Evolutionary conservation across 2,797 vertebrate species (phyloP).

Genomic region (Neosilurus mollespiculum): DNA sequence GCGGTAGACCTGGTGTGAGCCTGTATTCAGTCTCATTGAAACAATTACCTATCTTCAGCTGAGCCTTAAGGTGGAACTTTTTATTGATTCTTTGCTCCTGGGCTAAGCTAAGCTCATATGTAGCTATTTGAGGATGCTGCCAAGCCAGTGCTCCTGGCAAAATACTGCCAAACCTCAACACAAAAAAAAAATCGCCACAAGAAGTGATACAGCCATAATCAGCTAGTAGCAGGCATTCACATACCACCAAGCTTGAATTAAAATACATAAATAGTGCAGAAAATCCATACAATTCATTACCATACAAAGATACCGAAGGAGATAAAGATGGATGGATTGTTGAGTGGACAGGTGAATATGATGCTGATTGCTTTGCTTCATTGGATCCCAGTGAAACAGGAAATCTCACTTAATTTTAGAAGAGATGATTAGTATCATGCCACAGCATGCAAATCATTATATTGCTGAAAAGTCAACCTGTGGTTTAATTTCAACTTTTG

Average conservation of each 20-base stretch:
- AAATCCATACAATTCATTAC: not conserved
- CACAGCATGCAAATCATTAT: conserved; percentile 28
- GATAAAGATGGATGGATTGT: not conserved
- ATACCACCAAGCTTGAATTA: conserved; percentile 39
- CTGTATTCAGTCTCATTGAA: conserved; percentile 3
- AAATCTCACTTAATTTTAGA: conserved; percentile 56
- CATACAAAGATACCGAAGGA: not conserved
- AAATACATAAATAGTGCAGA: conserved; percentile 55
- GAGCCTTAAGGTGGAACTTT: conserved; percentile 47
- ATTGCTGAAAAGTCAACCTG: too few relatives aligned
- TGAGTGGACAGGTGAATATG: not conserved
- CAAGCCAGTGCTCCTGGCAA: conserved; percentile 24
- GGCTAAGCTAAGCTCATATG: conserved; percentile 11
- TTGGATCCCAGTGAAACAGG: conserved; percentile 38
- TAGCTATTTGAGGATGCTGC: conserved; percentile 28
- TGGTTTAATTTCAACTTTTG: too few relatives aligned
- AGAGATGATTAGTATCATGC: conserved; percentile 27
- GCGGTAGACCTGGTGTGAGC: conserved; percentile 10
- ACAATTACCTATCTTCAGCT: conserved; percentile 33
- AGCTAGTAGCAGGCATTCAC: conserved; percentile 53
- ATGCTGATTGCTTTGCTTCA: conserved; percentile 19
- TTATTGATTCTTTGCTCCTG: conserved; percentile 49
- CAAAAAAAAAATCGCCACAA: conserved; percentile 18
- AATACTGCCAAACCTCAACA: conserved; percentile 12
- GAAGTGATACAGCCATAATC: conserved; percentile 45